Evolutionary conservation across 2,113 vertebrate species (phyloP).

Genomic region (Callithrix jacchus): DNA sequence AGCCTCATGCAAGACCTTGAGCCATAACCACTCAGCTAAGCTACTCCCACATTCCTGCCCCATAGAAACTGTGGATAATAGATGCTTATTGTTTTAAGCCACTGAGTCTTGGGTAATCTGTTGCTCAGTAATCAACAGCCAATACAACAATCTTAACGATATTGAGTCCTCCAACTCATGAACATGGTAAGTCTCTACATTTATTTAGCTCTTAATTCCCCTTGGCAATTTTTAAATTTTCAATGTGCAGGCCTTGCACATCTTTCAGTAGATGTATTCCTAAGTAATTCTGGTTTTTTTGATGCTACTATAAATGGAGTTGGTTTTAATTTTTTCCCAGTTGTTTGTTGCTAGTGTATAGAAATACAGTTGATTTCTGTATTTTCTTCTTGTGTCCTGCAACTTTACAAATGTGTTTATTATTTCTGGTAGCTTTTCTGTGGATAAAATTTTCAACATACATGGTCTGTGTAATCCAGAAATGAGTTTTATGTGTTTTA

Average conservation of each 20-base stretch:
- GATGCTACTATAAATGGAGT: conserved; percentile 19
- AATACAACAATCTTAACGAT: background rate
- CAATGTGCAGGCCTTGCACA: background rate
- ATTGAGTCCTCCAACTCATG: background rate
- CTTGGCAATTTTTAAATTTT: background rate
- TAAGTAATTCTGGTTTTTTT: background rate
- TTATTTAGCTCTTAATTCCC: background rate
- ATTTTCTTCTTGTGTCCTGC: background rate
- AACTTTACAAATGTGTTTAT: background rate
- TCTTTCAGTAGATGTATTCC: conserved; percentile 22
- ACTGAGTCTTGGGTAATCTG: background rate
- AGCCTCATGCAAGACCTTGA: background rate
- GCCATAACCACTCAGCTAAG: background rate
- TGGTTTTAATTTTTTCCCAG: conserved; percentile 2
- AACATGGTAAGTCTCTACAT: background rate
- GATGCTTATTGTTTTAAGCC: background rate
- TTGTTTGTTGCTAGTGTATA: background rate
- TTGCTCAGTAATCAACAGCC: background rate
- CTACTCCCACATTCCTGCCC: background rate
- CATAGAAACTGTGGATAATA: background rate
- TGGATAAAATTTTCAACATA: background rate
- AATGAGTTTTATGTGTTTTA: background rate
- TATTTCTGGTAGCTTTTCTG: background rate
- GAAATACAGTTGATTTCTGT: background rate
- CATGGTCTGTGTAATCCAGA: background rate